These are phyloP conservation scores for Genyomyrus donnyi DNA, from an alignment of 2,113 vertebrate genomes.

Conservation along the genomic window DNA sequence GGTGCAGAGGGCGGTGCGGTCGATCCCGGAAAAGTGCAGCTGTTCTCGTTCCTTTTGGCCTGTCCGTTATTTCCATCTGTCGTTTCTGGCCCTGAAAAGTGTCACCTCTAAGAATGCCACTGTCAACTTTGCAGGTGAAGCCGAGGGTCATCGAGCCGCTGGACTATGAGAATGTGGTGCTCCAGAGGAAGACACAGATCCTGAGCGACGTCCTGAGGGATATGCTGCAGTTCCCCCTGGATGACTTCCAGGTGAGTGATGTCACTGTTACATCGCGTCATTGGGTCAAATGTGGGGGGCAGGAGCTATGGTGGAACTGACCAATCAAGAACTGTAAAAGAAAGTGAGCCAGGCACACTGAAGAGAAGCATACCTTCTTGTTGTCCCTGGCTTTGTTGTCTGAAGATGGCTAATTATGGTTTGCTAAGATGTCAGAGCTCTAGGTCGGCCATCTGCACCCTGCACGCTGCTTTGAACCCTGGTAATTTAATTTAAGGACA, in stretches of 20 bases:
- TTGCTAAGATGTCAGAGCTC: not conserved
- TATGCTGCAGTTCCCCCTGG: constrained; percentile 91
- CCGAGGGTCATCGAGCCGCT: constrained; percentile 92
- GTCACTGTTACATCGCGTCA: not conserved
- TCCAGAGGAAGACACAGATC: constrained; percentile 96
- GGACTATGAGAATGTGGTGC: constrained; percentile 94
- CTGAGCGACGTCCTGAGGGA: constrained; percentile 88
- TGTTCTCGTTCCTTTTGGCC: not conserved
- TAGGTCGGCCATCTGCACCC: not conserved
- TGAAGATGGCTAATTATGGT: not conserved
- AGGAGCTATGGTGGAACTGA: not conserved
- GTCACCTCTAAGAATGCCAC: not conserved
- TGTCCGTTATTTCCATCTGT: not conserved
- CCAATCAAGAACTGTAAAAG: not conserved
- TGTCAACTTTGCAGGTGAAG: constrained; percentile 69
- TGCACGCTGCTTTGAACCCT: not conserved
- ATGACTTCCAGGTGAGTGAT: constrained; percentile 87
- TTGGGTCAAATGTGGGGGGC: not conserved
- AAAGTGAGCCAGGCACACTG: not conserved
- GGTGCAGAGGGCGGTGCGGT: not conserved
- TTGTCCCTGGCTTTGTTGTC: not conserved
- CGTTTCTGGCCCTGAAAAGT: not conserved
- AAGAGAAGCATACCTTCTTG: not conserved
- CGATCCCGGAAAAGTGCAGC: not conserved
- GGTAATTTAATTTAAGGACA: not conserved